A percentile compares a stretch with the other conserved stretches of the same genome.
phyloP scores from a whole-genome alignment of 2,888 invertebrate species.

The Watsonalla cultraria region DNA sequence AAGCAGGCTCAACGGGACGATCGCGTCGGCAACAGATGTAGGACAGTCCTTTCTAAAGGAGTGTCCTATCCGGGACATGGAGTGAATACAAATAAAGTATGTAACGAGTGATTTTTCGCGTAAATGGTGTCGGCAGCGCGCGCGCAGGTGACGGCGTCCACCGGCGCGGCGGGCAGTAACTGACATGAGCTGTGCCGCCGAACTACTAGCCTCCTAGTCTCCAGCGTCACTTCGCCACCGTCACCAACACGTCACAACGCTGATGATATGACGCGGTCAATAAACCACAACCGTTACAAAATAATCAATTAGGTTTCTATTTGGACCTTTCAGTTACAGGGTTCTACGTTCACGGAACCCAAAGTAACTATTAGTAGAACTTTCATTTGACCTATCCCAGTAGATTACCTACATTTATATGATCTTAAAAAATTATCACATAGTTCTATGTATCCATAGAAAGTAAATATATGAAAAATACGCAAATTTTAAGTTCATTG shows the following conservation, averaged over 20 bases:
- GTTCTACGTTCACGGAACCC: no score
- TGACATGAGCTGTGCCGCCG: slow-evolving; percentile 37
- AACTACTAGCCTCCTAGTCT: slow-evolving; percentile 11
- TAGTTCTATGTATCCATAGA: no score
- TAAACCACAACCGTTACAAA: neutral
- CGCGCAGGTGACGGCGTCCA: slow-evolving; percentile 51
- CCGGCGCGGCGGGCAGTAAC: slow-evolving; percentile 50
- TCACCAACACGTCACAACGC: slow-evolving; percentile 20
- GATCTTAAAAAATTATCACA: no score
- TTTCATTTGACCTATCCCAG: no score
- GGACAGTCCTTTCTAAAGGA: slow-evolving; percentile 49
- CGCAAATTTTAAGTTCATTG: no score
- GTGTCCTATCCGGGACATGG: slow-evolving; percentile 41
- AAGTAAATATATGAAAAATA: no score
- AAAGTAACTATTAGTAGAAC: no score
- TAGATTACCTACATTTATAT: no score
- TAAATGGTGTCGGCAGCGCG: slow-evolving; percentile 34
- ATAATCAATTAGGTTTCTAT: no score
- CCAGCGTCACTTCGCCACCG: slow-evolving; percentile 26
- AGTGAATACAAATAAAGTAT: slow-evolving; percentile 59
- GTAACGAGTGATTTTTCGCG: slow-evolving; percentile 57
- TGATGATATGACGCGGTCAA: slow-evolving; percentile 4
- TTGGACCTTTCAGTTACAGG: no score
- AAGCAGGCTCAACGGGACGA: slow-evolving; percentile 27
- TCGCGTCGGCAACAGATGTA: slow-evolving; percentile 32